phyloP scores from a whole-genome alignment of 2,888 invertebrate species.

The Netelia melanura region DNA sequence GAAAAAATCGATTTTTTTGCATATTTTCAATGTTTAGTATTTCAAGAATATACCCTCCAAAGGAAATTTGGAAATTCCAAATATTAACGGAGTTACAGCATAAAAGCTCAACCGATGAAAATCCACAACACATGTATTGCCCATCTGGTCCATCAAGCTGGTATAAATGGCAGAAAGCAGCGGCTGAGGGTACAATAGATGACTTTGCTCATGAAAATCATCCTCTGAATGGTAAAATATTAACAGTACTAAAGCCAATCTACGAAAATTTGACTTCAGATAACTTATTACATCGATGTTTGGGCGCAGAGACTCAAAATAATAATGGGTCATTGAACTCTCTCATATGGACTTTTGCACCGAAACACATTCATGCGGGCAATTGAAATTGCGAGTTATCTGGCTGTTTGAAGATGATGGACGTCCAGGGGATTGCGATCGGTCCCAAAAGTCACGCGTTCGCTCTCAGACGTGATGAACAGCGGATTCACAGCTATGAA shows the following conservation, averaged over 20 bases:
- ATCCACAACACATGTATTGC: slow-evolving; percentile 60
- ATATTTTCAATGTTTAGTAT: too few species aligned
- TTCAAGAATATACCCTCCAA: too few species aligned
- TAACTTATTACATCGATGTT: not conserved
- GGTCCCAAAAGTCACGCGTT: too few species aligned
- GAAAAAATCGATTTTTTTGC: too few species aligned
- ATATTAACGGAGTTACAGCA: not conserved
- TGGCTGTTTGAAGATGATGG: slow-evolving; percentile 13
- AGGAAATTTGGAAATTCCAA: too few species aligned
- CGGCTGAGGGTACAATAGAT: not conserved
- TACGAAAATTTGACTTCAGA: not conserved
- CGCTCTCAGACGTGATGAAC: too few species aligned
- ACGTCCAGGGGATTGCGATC: too few species aligned
- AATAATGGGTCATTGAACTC: not conserved
- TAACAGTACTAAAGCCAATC: not conserved
- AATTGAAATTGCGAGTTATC: not conserved
- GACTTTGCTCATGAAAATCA: slow-evolving; percentile 1
- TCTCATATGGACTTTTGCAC: not conserved
- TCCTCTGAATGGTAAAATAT: not conserved
- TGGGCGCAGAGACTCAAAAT: not conserved
- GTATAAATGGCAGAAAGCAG: slow-evolving; percentile 57
- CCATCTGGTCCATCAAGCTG: slow-evolving; percentile 52
- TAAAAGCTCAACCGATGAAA: slow-evolving; percentile 43
- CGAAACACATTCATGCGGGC: not conserved
- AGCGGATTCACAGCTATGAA: too few species aligned